phyloP scores from a whole-genome alignment of 2,888 invertebrate genomes.

The Conus canariensis region DNA sequence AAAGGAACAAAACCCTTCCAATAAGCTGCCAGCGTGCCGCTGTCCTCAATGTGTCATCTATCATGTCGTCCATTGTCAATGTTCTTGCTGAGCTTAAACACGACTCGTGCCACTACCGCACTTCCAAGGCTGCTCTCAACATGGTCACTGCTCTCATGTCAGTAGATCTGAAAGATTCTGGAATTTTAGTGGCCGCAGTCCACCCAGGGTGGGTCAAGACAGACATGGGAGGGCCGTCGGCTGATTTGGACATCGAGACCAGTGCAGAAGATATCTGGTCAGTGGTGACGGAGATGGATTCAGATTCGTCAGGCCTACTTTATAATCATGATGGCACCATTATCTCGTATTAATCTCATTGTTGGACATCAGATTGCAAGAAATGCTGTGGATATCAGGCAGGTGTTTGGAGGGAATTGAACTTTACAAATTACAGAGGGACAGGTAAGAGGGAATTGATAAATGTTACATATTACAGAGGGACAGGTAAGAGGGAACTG shows the following conservation, averaged over 20 bases:
- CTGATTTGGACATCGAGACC: slow-evolving; percentile 20
- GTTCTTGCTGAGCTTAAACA: background rate
- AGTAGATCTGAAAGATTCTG: slow-evolving; percentile 43
- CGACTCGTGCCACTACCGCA: slow-evolving; percentile 40
- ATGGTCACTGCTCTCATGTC: slow-evolving; percentile 51
- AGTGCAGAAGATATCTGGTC: slow-evolving; percentile 33
- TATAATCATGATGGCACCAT: slow-evolving; percentile 20
- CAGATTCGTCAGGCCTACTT: slow-evolving; percentile 34
- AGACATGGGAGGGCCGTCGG: slow-evolving; percentile 49
- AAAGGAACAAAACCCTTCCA: background rate
- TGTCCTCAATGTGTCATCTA: slow-evolving; percentile 46
- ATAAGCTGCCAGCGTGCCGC: slow-evolving; percentile 47
- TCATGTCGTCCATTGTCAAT: slow-evolving; percentile 42
- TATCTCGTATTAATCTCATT: slow-evolving; percentile 27
- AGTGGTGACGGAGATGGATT: background rate
- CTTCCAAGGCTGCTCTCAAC: slow-evolving; percentile 50
- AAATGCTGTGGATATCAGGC: no score
- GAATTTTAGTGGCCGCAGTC: slow-evolving; percentile 44
- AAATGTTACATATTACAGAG: no score
- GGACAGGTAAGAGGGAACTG: no score
- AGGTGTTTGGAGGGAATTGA: no score
- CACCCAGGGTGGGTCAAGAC: slow-evolving; percentile 53
- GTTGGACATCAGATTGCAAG: no score
- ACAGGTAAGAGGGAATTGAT: no score
- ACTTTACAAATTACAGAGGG: no score